Evolutionary conservation across 2,797 vertebrate species (phyloP), one percentile per base, ranked within the genome.

Genomic region (Chromobotia macracanthus): DNA sequence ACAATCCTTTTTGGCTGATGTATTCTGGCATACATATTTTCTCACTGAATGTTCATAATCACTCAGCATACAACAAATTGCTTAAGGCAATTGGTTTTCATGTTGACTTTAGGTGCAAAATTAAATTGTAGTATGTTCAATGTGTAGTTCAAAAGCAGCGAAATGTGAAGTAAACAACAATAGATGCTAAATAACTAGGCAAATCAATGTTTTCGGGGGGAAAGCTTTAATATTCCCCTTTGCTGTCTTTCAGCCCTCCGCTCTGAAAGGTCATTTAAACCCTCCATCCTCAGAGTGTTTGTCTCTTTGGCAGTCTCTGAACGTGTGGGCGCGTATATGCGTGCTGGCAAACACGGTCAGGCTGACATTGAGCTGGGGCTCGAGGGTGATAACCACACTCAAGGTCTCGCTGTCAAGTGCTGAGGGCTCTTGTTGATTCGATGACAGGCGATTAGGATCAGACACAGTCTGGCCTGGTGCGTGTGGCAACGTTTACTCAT

Each of bases 341-440:
- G 67, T 44, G 61, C 48, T 15, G 6, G n/a, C 28, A 48, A 79
- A 72, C 77, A 65, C 21, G 35, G 44, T 31, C 31, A 19, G 60
- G 44, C 50, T 75, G 72, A 74, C 72, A 75, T 75, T 70, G 72
- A 81, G 79, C 56, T 18, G 38, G 48, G 66, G 55, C 77, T 83
- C 38, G 41, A 66, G 73, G 77, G 75, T 76, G 79, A 72, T 79
- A 83, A 79, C 51, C 35, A 1, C 60, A 80, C 69, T 77, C 82
- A 85, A 80, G 82, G 80, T 83, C 82, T 77, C 50, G 77, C 70
- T 75, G 77, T 83, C 84, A 82, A 70, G 44, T 72, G 67, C 60
- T 74, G 67, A 80, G 66, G 53, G 51, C 51, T 70, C 75, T 81
- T 64, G 74, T 68, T 83, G 58, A 81, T 80, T 78, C 28, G 73